Evolutionary conservation across 2,797 vertebrate genomes (phyloP).

Genomic region (Macrochelys suwanniensis): DNA sequence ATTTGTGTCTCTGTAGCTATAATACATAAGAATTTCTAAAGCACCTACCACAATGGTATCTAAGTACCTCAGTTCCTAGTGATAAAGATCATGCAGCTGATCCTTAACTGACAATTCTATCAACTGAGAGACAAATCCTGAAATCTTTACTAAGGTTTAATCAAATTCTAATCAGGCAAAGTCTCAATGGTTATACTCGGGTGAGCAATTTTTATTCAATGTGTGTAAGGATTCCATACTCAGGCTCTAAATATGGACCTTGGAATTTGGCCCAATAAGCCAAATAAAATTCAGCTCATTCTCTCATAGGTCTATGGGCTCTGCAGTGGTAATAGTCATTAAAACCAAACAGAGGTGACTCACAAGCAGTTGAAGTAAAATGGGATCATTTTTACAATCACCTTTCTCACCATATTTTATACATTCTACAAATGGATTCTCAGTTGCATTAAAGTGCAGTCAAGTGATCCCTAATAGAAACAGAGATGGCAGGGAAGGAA

Average conservation of each 20-base stretch:
- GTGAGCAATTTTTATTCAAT: neutral
- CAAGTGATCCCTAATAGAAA: neutral
- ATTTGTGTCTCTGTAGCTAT: neutral
- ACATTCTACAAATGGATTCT: neutral
- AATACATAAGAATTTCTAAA: neutral
- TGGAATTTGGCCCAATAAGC: neutral
- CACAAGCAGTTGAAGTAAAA: neutral
- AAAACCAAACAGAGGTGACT: neutral
- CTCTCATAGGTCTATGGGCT: neutral
- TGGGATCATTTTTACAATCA: neutral
- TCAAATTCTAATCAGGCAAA: neutral
- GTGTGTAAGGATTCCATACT: neutral
- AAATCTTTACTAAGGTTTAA: neutral
- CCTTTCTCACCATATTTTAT: slow-evolving; percentile 1
- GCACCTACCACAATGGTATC: neutral
- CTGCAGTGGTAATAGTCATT: neutral
- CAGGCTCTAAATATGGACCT: neutral
- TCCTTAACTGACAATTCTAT: neutral
- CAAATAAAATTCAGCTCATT: neutral
- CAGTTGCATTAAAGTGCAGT: neutral
- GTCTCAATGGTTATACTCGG: neutral
- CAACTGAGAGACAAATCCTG: neutral
- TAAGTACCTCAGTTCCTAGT: neutral
- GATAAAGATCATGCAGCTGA: neutral
- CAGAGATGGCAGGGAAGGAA: neutral